Percentiles rank a stretch among this genome's conserved stretches.
Evolutionary conservation across 1,140 invertebrate species (phyloP).

Genomic region (Drosophila neocordata): DNA sequence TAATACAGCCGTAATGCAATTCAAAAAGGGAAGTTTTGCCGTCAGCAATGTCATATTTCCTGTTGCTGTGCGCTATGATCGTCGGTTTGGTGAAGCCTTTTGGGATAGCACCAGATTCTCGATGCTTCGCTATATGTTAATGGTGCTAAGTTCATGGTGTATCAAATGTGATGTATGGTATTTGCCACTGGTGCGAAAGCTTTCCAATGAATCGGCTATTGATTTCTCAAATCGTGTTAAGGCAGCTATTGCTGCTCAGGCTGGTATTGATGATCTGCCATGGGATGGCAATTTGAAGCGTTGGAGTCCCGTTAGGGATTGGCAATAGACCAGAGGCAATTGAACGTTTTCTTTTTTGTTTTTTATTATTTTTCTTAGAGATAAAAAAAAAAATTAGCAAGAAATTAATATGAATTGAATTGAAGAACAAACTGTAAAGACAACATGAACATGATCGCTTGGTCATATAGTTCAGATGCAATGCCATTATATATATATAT

Average conservation of each 20-base stretch:
- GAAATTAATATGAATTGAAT: too few relatives aligned
- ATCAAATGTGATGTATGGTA: constrained; percentile 62
- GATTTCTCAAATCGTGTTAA: constrained; percentile 57
- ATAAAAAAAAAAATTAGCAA: too few relatives aligned
- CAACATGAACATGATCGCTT: too few relatives aligned
- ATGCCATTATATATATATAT: too few relatives aligned
- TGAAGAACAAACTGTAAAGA: too few relatives aligned
- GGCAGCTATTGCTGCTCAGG: constrained; percentile 45
- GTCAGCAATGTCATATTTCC: constrained; percentile 57
- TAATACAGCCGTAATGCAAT: constrained; percentile 69
- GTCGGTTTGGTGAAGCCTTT: constrained; percentile 54
- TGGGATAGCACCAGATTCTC: constrained; percentile 62
- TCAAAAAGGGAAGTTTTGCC: constrained; percentile 62
- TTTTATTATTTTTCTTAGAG: too few relatives aligned
- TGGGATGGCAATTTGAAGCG: constrained; percentile 68
- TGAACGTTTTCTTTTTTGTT: too few relatives aligned
- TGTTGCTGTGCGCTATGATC: constrained; percentile 55
- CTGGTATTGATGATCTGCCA: constrained; percentile 45
- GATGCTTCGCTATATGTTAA: constrained; percentile 55
- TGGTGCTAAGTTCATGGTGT: constrained; percentile 57
- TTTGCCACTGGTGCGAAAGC: constrained; percentile 28
- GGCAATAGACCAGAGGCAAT: constrained; percentile 28
- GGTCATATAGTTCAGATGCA: too few relatives aligned
- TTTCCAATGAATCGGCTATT: constrained; percentile 23
- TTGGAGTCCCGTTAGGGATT: constrained; percentile 42